These are phyloP conservation scores for Anastatus disparis DNA, from an alignment of 1,140 invertebrate genomes.

Conservation along the genomic window DNA sequence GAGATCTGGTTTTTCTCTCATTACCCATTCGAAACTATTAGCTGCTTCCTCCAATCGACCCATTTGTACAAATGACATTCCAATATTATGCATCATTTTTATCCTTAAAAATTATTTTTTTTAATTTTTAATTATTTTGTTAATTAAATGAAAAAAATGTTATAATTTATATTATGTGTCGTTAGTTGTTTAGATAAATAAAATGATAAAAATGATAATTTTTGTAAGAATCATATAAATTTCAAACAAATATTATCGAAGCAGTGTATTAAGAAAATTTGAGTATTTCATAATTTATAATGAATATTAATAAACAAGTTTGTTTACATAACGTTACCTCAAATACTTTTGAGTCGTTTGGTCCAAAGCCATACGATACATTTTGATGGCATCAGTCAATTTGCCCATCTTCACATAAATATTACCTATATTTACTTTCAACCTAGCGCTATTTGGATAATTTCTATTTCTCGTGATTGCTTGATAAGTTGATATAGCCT, in stretches of 20 bases:
- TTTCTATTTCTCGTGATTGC: slow-evolving; percentile 86
- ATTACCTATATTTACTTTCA: slow-evolving; percentile 99
- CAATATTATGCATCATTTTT: slow-evolving; percentile 99
- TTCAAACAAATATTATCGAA: too few relatives aligned
- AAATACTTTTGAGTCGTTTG: slow-evolving; percentile 93
- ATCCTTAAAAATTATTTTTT: slow-evolving; percentile 80
- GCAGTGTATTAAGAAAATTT: too few relatives aligned
- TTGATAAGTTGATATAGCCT: slow-evolving; percentile 95
- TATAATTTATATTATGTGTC: too few relatives aligned
- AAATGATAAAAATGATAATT: too few relatives aligned
- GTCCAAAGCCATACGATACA: slow-evolving; percentile 97
- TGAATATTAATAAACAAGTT: too few relatives aligned
- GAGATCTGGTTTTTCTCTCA: slow-evolving; percentile 93
- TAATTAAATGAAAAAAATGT: too few relatives aligned
- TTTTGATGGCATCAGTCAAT: slow-evolving; percentile 95
- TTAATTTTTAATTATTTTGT: too few relatives aligned
- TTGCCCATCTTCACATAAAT: slow-evolving; percentile 96
- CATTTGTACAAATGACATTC: slow-evolving; percentile 94
- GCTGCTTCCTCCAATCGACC: slow-evolving; percentile 96
- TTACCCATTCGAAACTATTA: slow-evolving; percentile 97
- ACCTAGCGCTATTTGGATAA: slow-evolving; percentile 87
- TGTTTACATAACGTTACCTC: slow-evolving; percentile 73
- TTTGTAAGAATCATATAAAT: too few relatives aligned
- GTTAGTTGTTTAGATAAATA: too few relatives aligned
- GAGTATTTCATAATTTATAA: too few relatives aligned